These are phyloP conservation scores for Poeciliopsis infans DNA, from an alignment of 2,797 vertebrate species.

Conservation along the genomic window DNA sequence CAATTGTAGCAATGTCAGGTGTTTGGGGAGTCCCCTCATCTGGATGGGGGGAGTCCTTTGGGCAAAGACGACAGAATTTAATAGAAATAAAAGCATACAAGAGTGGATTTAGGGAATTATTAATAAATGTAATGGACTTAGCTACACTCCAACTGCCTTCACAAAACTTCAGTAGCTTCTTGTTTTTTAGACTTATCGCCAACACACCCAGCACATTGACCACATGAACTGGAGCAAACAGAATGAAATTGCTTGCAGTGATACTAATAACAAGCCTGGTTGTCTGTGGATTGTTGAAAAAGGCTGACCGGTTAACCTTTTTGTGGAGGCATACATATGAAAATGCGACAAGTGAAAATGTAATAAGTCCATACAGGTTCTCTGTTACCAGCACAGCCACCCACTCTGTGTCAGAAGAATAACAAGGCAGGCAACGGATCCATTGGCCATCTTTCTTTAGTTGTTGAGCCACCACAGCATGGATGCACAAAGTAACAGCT, in stretches of 20 bases:
- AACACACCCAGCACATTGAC: conserved; percentile 15
- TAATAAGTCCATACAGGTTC: not conserved
- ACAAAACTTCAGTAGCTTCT: conserved; percentile 2
- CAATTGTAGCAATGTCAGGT: not conserved
- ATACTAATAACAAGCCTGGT: conserved; percentile 35
- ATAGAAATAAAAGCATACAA: conserved; percentile 34
- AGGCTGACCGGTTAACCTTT: conserved; percentile 16
- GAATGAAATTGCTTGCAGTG: conserved; percentile 7
- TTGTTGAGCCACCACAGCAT: conserved; percentile 10
- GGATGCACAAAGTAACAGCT: conserved; percentile 19
- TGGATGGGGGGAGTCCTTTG: not conserved
- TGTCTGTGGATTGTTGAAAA: conserved; percentile 44
- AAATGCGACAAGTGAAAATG: not conserved
- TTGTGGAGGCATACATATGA: conserved; percentile 23
- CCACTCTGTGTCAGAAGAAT: not conserved
- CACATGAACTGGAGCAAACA: conserved; percentile 26
- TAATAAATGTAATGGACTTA: conserved; percentile 17
- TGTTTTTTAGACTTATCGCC: not conserved
- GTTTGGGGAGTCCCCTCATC: not conserved
- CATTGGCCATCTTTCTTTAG: fast-evolving
- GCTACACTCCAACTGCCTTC: fast-evolving
- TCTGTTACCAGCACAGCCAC: conserved; percentile 9
- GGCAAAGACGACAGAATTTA: conserved; percentile 3
- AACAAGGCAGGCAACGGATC: fast-evolving
- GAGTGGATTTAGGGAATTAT: conserved; percentile 37